phyloP scores from a whole-genome alignment of 2,888 invertebrate species.

The Agonopterix subpropinquella region DNA sequence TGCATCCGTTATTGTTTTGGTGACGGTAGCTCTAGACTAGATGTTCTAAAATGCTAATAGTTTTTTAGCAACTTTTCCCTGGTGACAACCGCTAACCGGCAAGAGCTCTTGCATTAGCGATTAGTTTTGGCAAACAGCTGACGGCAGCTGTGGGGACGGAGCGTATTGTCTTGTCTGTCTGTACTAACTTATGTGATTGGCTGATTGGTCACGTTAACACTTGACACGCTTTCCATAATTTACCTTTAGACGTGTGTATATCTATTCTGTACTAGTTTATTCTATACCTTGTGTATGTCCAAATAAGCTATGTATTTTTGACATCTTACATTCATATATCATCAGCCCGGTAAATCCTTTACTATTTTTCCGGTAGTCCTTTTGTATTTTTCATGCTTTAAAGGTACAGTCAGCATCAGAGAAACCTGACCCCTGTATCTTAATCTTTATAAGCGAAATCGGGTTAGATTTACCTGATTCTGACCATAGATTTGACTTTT shows the following conservation, averaged over 20 bases:
- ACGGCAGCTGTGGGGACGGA: neutral
- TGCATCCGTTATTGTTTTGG: no score
- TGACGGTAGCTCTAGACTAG: no score
- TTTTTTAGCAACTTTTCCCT: no score
- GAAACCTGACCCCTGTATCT: no score
- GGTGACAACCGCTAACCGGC: no score
- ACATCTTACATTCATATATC: no score
- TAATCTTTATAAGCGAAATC: no score
- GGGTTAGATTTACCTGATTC: no score
- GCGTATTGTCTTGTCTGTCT: neutral
- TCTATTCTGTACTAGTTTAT: neutral
- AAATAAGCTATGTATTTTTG: no score
- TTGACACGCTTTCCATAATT: slow-evolving; percentile 32
- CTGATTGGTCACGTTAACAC: slow-evolving; percentile 16
- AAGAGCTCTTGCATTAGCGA: neutral
- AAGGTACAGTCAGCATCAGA: no score
- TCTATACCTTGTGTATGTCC: neutral
- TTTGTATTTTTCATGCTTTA: neutral
- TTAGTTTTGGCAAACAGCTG: neutral
- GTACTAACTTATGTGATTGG: neutral
- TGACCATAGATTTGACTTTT: no score
- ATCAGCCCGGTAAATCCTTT: neutral
- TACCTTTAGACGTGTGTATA: slow-evolving; percentile 11
- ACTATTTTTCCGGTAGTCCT: neutral
- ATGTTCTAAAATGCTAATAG: no score